Evolutionary conservation across 2,113 vertebrate species (phyloP), one percentile per base, ranked within the genome.

Genomic region (Carassius auratus): DNA sequence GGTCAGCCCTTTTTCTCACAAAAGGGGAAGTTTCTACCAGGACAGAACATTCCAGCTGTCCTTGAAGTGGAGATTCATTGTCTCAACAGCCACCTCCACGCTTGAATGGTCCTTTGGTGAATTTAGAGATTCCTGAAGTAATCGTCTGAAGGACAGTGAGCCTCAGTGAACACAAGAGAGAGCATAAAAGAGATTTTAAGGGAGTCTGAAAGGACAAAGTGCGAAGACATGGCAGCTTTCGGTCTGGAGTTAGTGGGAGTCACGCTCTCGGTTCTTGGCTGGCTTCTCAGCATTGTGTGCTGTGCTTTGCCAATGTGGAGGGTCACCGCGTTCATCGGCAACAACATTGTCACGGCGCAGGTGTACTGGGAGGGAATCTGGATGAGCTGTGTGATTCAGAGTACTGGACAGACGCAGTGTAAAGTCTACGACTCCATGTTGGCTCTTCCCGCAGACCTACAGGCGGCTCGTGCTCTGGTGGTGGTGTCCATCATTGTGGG

Each of bases 391-490:
- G 96, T 97, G 85, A 92, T 96, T 73, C 97, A 98, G 93, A 98
- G 97, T 92, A 98, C 97, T 0, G 97, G 97, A 1, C 96, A 98
- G 92, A 97, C 97, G 96, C 97, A 97, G 88, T 97, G 97, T 87
- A 98, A 98, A 89, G 88, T 97, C 88, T 98, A 98, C n/a, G 96
- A 98, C 93, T 98, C 97, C 57, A 94, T 98, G 93, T 89, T 98
- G 91, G 96, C 97, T 0, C 92, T 99, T 52, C 93, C 95, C 0
- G 95, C 94, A 88, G 97, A 99, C 91, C 93, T 99, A 81, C 97
- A 99, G 92, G 97, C 97, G 0, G 97, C 98, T 64, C 93, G 98
- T 0, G 98, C 98, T 1, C 93, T 99, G 83, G 91, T 95, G 0
- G 88, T 99, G 3, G 93, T 98, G 8, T 76, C 96, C 88, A 95